Evolutionary conservation across 1,140 invertebrate genomes (phyloP), one percentile per base, ranked within the genome.

Genomic region (Lordiphosa mommai): DNA sequence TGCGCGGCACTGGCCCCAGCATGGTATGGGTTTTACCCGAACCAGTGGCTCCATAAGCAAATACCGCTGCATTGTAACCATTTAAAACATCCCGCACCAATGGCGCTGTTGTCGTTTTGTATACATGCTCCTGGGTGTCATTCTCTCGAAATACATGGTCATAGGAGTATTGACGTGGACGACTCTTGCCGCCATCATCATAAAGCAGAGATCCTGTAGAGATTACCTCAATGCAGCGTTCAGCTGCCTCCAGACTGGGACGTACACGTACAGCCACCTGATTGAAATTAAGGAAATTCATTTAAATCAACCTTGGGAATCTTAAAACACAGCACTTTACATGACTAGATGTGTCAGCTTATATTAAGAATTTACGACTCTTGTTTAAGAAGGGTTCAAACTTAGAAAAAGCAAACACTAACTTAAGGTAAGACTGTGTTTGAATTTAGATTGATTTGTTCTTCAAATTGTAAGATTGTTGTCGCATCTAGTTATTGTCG

Each of bases 1-100:
- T 89, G 4, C 87, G 70, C 20, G 69, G 76, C 65, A 76, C 76
- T 7, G 88, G 88, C 0, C 88, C 88, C 9, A 89, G 46, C 88
- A 89, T 89, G 32, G 88, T 89, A 30, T 89, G 88, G 1, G 88
- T 89, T 67, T 89, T 89, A 0, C 82, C 87, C 1, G 84, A 88
- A 4, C 86, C 87, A 0, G 86, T 87, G 0, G 82, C 88, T 8
- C 80, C 97, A 87, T 99, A 99, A 1, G 97, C 97, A 90, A 99
- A 99, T 0, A 99, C 96, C 0, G 97, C 98, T 0, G 95, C 97
- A 84, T 98, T 99, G 82, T 97, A 98, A 4, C 98, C 98, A 38
- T 92, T 91, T 0, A 99, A 89, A 0, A 99, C 96, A 88, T 98
- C 96, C 29, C 94, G 92, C 5, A 99, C 94, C 1, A 98, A 90